Conservation (phyloP, 2,888 invertebrate species). For the Rhagonycha fulva region DNA sequence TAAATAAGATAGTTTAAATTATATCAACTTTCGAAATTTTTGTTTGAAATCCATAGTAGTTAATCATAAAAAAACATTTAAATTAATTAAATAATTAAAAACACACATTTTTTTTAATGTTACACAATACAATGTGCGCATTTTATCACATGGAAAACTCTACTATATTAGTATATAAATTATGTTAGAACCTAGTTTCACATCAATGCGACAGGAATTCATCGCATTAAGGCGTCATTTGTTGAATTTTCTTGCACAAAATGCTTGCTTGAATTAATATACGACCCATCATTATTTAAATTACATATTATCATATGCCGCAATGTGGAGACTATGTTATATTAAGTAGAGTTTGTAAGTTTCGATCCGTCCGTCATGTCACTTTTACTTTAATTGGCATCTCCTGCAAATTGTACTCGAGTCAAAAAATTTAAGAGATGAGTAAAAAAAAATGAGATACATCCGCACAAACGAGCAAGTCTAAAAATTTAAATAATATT, state of each 20-base stretch:
- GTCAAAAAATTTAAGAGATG: background rate
- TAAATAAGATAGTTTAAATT: background rate
- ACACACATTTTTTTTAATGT: background rate
- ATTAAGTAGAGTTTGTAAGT: background rate
- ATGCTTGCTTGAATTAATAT: background rate
- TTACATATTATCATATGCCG: background rate
- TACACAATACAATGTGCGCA: background rate
- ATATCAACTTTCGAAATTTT: background rate
- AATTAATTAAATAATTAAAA: background rate
- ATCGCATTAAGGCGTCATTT: conserved; percentile 1
- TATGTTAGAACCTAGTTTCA: background rate
- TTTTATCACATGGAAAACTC: background rate
- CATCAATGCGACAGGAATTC: background rate
- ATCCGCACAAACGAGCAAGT: background rate
- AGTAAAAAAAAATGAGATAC: background rate
- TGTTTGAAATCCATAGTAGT: background rate
- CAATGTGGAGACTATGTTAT: background rate
- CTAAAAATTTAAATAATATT: background rate
- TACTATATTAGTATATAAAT: background rate
- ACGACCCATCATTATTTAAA: background rate
- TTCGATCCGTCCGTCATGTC: too few species aligned
- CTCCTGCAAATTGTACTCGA: background rate
- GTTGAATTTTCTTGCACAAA: background rate
- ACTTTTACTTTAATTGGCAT: background rate
- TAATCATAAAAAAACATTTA: background rate